A percentile compares a stretch with the other conserved stretches of the same genome.
Evolutionary conservation across 2,797 vertebrate species (phyloP).

Genomic region (Urosaurus nigricauda): DNA sequence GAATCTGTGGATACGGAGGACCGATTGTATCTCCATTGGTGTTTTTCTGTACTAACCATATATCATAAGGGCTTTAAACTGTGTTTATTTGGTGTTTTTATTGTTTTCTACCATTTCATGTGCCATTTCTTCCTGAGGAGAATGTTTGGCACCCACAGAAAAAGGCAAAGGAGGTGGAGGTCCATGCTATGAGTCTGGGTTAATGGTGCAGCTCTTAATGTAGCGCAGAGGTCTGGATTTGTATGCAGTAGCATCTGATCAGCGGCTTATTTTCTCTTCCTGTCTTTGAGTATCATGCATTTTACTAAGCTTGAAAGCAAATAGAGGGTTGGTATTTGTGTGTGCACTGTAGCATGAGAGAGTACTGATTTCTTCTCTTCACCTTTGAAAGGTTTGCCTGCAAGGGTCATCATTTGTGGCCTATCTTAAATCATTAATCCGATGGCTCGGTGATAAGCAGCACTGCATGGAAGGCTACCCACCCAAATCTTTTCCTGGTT

Average conservation of each 20-base stretch:
- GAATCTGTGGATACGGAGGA: too few species aligned
- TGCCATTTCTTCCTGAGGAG: neutral
- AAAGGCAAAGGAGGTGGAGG: neutral
- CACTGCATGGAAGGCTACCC: neutral
- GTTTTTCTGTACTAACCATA: neutral
- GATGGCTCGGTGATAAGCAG: neutral
- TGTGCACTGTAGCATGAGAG: neutral
- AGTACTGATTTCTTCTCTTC: neutral
- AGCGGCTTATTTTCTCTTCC: neutral
- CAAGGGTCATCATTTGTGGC: neutral
- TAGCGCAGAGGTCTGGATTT: neutral
- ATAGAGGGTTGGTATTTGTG: neutral
- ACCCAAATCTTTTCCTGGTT: neutral
- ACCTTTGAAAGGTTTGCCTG: neutral
- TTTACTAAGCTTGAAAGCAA: neutral
- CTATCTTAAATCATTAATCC: constrained; percentile 44
- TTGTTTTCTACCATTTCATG: too few species aligned
- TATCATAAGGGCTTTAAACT: neutral
- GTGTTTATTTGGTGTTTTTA: neutral
- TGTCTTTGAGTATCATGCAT: neutral
- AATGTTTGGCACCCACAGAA: neutral
- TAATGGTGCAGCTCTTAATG: neutral
- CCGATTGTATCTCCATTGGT: neutral
- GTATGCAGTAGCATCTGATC: neutral
- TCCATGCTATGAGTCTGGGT: neutral